These are phyloP conservation scores for Apostichopus californicus DNA, from an alignment of 35 echinoderm and acorn worm species.

Conservation along the genomic window DNA sequence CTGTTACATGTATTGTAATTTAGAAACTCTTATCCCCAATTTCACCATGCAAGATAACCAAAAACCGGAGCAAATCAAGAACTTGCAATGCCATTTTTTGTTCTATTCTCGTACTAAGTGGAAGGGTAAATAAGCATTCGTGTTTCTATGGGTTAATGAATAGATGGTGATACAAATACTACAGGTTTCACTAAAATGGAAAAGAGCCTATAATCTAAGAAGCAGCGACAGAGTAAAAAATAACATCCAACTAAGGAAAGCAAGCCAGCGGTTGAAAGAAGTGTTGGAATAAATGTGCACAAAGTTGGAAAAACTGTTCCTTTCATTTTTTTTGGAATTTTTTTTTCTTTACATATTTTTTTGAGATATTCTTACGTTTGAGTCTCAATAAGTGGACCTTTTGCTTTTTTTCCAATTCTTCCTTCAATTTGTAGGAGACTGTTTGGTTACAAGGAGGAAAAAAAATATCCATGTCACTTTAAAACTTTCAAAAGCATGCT, in stretches of 20 bases:
- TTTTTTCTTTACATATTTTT: background rate
- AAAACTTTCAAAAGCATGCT: background rate
- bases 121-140: no score
- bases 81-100: no score
- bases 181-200: background rate
- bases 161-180: background rate
- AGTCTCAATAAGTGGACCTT: background rate
- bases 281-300: background rate
- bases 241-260: background rate
- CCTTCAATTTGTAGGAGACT: slow-evolving; percentile 39
- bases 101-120: no score
- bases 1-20: no score
- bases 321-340: background rate
- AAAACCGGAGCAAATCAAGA: no score
- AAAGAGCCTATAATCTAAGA: background rate
- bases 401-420: slow-evolving; percentile 18
- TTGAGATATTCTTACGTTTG: background rate
- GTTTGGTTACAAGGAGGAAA: background rate
- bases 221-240: background rate
- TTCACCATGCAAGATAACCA: no score
- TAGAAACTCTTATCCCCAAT: no score
- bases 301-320: background rate
- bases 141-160: no score
- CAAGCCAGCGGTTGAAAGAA: background rate
- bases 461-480: slow-evolving; percentile 12